Evolutionary conservation across 2,888 invertebrate genomes (phyloP).

Genomic region (Ophonus ardosiacus): DNA sequence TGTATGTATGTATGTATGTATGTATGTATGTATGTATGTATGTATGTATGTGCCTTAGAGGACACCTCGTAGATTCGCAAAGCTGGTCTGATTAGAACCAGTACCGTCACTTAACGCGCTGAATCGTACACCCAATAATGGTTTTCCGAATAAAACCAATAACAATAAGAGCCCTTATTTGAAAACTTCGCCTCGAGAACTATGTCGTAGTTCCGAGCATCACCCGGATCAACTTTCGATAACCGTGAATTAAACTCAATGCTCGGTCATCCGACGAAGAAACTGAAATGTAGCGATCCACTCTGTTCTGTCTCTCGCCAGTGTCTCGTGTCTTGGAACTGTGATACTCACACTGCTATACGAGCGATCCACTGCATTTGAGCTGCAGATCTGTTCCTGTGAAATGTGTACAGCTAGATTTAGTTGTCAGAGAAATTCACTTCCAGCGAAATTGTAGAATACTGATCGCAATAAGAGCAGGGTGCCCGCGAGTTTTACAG

Average conservation of each 20-base stretch:
- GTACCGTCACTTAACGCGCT: no score
- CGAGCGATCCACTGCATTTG: no score
- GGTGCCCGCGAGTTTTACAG: neutral
- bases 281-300: constrained; percentile 7
- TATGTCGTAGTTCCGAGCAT: constrained; percentile 9
- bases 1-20: no score
- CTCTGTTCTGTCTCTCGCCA: neutral
- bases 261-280: constrained; percentile 48
- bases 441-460: constrained; percentile 19
- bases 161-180: no score
- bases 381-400: constrained; percentile 8
- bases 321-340: neutral
- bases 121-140: no score
- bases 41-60: no score
- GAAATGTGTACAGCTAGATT: constrained; percentile 35
- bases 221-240: constrained; percentile 58
- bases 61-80: no score
- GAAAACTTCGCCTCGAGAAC: neutral
- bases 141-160: no score
- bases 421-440: constrained; percentile 34
- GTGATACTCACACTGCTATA: neutral
- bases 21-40: no score
- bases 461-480: neutral
- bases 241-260: constrained; percentile 57
- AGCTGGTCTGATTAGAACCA: no score